phyloP scores from a whole-genome alignment of 2,797 vertebrate species.

The Chelon labrosus region DNA sequence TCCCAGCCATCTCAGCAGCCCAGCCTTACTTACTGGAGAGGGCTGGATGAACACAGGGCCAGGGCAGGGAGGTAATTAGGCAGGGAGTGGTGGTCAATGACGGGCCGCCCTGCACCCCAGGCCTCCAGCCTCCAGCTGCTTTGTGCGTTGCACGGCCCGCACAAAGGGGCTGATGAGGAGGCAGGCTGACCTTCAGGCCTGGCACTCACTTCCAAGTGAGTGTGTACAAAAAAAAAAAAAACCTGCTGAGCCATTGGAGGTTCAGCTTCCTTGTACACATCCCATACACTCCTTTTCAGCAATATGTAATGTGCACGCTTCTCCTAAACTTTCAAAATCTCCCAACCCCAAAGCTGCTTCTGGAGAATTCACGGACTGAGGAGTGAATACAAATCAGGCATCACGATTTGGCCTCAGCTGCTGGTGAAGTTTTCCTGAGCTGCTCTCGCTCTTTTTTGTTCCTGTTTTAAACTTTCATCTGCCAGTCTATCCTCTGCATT shows the following conservation, averaged over 20 bases:
- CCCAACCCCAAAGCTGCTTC: slow-evolving; percentile 64
- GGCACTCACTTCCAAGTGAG: slow-evolving; percentile 77
- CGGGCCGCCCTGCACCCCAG: slow-evolving; percentile 65
- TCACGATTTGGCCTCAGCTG: slow-evolving; percentile 54
- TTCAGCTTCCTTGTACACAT: slow-evolving; percentile 49
- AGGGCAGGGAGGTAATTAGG: slow-evolving; percentile 83
- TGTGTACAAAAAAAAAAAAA: slow-evolving; percentile 62
- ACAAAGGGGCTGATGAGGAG: slow-evolving; percentile 80
- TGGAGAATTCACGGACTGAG: slow-evolving; percentile 58
- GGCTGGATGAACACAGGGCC: slow-evolving; percentile 74
- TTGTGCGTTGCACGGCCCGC: slow-evolving; percentile 58
- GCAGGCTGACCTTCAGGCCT: slow-evolving; percentile 83
- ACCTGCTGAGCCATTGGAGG: slow-evolving; percentile 74
- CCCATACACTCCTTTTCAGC: slow-evolving; percentile 56
- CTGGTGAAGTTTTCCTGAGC: slow-evolving; percentile 52
- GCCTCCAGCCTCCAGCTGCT: slow-evolving; percentile 78
- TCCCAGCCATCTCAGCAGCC: slow-evolving; percentile 74
- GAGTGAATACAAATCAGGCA: slow-evolving; percentile 74
- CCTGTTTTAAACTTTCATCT: slow-evolving; percentile 52
- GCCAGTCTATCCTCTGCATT: slow-evolving; percentile 41
- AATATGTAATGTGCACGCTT: slow-evolving; percentile 50
- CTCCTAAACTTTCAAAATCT: slow-evolving; percentile 69
- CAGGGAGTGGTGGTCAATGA: slow-evolving; percentile 83
- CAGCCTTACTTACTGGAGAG: slow-evolving; percentile 82
- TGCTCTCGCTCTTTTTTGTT: slow-evolving; percentile 46